Base-by-base conservation (phyloP, 2,797 vertebrate genomes). In the Cossypha niveicapilla region DNA sequence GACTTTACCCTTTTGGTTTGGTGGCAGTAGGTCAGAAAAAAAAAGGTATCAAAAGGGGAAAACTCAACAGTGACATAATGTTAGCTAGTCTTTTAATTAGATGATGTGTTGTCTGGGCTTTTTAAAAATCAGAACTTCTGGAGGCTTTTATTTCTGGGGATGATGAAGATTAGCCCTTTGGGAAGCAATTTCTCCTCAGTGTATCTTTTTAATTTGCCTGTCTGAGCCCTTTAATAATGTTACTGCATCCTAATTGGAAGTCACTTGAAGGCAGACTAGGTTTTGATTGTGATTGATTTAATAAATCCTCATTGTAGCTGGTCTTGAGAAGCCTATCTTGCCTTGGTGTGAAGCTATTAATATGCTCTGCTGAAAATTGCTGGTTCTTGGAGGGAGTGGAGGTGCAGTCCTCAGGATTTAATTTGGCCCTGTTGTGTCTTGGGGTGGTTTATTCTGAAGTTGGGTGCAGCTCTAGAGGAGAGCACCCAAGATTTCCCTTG, bases 221-320 rank as follows among this genome's bases (percentile, higher is more conserved):
- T 61, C 68, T 79, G 72, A 95, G 58, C 41, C 24, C 50, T 79
- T 80, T 60, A 58, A 72, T 79, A 70, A 51, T 66, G 76, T 82
- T 94, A 37, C 85, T 65, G 70, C 57, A 65, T 88, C 68, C 77
- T 96, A 93, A 97, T 53, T 91, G 88, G 75, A 92, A 96, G 81
- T 90, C 51, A 50, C 44, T 86, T 93, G 57, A 77, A 94, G 95
- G 80, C 51, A 92, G 75, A 71, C 42, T 66, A n/a, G 32, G 67
- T 88, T 91, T 88, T 84, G 80, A 86, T 87, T 63, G 76, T 84
- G 83, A 88, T 47, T 95, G 95, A 93, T 92, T 84, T 88, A 88
- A 94, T 30, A 56, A 56, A 30, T 75, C 4, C 27, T 82, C 18
- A 8, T 11, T 87, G 67, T 67, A 67, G 30, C 68, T 74, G 63